Evolutionary conservation across 2,888 invertebrate genomes (phyloP).

Genomic region (Kuschelorhynchus macadamiae): DNA sequence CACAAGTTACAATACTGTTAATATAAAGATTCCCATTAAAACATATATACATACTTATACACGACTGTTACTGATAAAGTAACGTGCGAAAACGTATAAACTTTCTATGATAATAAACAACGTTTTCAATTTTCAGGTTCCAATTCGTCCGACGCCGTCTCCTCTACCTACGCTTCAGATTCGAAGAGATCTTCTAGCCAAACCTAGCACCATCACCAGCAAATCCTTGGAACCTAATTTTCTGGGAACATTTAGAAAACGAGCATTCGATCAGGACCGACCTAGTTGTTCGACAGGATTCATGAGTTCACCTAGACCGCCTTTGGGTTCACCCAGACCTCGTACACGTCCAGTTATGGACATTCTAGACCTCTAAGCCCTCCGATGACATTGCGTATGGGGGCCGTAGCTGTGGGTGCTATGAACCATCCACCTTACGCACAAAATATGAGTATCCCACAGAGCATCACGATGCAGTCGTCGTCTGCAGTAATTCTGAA

Average conservation of each 20-base stretch:
- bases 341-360: slow-evolving; percentile 53
- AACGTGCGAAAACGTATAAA: too few relatives aligned
- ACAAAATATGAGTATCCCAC: slow-evolving; percentile 55
- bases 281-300: slow-evolving; percentile 51
- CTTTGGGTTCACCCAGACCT: slow-evolving; percentile 51
- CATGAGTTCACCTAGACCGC: slow-evolving; percentile 52
- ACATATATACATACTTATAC: too few relatives aligned
- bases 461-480: slow-evolving; percentile 58
- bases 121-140: slow-evolving; percentile 24
- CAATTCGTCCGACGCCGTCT: slow-evolving; percentile 56
- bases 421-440: slow-evolving; percentile 55
- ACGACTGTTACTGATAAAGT: too few relatives aligned
- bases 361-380: slow-evolving; percentile 63
- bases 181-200: slow-evolving; percentile 79
- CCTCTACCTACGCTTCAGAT: slow-evolving; percentile 75
- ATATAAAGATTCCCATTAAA: too few relatives aligned
- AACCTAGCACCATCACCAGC: slow-evolving; percentile 65
- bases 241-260: slow-evolving; percentile 73
- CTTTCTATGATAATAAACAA: too few relatives aligned
- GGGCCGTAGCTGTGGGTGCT: slow-evolving; percentile 4
- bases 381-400: slow-evolving; percentile 62
- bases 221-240: slow-evolving; percentile 70
- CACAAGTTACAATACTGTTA: too few relatives aligned
- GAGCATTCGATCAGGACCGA: slow-evolving; percentile 72
- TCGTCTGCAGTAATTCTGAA: slow-evolving; percentile 60